These are phyloP conservation scores for Zoanthus sansibaricus DNA, from an alignment of 92 coral and sea anemone genomes.

Conservation along the genomic window DNA sequence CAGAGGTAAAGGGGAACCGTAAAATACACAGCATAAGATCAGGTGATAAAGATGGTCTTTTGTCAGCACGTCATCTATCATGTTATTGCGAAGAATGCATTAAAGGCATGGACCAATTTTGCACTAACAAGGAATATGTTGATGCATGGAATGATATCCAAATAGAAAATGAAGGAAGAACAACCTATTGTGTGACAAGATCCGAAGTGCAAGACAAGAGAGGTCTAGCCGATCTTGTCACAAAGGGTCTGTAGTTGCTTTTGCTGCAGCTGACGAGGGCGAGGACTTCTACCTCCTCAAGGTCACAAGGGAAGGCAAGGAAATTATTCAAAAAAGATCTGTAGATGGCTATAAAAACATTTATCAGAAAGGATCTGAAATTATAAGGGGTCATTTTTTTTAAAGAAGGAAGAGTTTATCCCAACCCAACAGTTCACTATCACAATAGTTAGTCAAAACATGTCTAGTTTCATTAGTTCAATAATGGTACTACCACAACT, in stretches of 20 bases:
- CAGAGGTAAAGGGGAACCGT: conserved; percentile 53
- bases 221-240: not conserved
- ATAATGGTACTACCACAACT: no score
- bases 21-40: conserved; percentile 54
- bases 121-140: conserved; percentile 2
- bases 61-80: not conserved
- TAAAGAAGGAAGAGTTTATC: not conserved
- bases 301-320: not conserved
- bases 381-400: not conserved
- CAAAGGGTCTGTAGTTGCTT: not conserved
- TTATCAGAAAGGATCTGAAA: not conserved
- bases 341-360: not conserved
- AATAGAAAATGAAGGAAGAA: not conserved
- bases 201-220: not conserved
- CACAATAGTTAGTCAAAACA: no score
- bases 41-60: not conserved
- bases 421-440: no score
- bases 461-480: no score
- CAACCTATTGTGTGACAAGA: not conserved
- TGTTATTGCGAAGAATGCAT: conserved; percentile 9
- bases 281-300: conserved; percentile 25
- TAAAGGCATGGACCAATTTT: not conserved
- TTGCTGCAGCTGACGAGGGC: not conserved
- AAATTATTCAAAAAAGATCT: not conserved
- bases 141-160: not conserved